Evolutionary conservation across 2,797 vertebrate species (phyloP).

Genomic region (Strix occidentalis): DNA sequence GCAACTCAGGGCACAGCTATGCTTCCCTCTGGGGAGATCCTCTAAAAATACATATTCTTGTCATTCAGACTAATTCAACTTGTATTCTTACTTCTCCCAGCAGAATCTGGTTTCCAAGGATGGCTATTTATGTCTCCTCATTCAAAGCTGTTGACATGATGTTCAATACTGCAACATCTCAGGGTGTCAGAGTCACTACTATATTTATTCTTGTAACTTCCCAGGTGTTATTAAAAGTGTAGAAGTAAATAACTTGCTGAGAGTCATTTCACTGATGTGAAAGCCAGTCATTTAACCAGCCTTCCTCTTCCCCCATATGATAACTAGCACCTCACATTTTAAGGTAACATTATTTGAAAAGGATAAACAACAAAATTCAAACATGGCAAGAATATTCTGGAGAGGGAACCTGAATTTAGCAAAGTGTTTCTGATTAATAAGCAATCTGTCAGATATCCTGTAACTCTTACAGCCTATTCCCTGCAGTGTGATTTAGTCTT

Average conservation of each 20-base stretch:
- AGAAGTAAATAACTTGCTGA: constrained; percentile 10
- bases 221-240: constrained; percentile 13
- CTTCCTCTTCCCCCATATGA: neutral
- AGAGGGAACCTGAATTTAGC: neutral
- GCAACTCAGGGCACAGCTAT: neutral
- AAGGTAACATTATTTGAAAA: neutral
- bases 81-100: constrained; percentile 6
- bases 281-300: neutral
- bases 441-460: neutral
- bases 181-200: neutral
- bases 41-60: constrained; percentile 50
- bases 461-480: neutral
- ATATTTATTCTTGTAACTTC: constrained; percentile 38
- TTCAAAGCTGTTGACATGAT: constrained; percentile 29
- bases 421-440: neutral
- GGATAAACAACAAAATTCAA: neutral
- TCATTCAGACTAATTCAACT: constrained; percentile 1
- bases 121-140: constrained; percentile 44
- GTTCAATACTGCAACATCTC: constrained; percentile 19
- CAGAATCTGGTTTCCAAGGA: constrained; percentile 40
- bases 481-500: neutral
- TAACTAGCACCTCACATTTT: neutral
- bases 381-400: neutral
- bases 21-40: neutral
- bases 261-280: neutral